phyloP scores from a whole-genome alignment of 2,888 invertebrate genomes.

The Synanthedon andrenaeformis region DNA sequence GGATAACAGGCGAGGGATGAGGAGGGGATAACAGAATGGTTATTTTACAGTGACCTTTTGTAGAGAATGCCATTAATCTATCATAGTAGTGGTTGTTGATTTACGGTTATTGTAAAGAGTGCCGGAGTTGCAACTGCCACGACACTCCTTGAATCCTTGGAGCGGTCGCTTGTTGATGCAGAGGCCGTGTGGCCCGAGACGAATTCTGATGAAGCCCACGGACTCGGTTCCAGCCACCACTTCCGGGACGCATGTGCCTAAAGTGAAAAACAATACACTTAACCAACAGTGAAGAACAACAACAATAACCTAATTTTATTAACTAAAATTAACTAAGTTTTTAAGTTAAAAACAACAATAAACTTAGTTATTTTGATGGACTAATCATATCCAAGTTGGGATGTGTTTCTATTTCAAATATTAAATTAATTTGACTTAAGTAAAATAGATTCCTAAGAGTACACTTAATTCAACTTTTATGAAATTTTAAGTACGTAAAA shows the following conservation, averaged over 20 bases:
- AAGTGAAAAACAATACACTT: conserved; percentile 7
- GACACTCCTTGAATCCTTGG: conserved; percentile 75
- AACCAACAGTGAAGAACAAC: not conserved
- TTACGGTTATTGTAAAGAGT: conserved; percentile 76
- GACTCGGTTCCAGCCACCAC: conserved; percentile 66
- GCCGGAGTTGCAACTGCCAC: conserved; percentile 77
- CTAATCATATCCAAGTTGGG: no score
- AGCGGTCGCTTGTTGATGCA: conserved; percentile 75
- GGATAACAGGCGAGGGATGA: no score
- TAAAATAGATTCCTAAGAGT: no score
- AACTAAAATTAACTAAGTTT: conserved; percentile 1
- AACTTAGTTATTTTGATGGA: no score
- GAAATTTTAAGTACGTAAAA: no score
- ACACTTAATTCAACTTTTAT: no score
- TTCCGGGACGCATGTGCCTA: conserved; percentile 70
- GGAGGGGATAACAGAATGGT: not conserved
- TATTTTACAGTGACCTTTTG: no score
- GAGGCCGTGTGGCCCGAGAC: conserved; percentile 60
- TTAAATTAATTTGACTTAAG: no score
- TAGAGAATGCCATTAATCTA: no score
- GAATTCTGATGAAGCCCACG: conserved; percentile 66
- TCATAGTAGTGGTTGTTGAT: no score
- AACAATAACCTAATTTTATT: not conserved
- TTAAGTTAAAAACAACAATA: no score
- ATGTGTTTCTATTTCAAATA: no score